Evolutionary conservation across 1,140 invertebrate species (phyloP).

Genomic region (Melipona quadrifasciata): DNA sequence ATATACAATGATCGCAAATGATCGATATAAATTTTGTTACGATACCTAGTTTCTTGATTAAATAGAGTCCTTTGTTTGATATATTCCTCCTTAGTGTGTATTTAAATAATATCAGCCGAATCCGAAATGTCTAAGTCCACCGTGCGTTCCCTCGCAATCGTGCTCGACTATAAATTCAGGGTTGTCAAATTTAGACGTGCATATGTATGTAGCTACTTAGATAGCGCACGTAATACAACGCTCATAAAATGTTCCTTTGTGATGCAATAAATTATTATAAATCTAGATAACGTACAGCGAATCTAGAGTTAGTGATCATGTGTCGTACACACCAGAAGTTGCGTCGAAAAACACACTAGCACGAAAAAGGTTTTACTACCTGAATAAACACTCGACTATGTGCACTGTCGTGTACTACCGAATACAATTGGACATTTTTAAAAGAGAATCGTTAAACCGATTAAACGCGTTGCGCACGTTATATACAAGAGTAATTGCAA

Average conservation of each 20-base stretch:
- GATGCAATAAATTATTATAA: background rate
- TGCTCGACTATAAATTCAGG: background rate
- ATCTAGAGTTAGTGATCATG: background rate
- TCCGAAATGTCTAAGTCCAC: background rate
- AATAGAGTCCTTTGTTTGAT: background rate
- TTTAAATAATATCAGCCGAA: background rate
- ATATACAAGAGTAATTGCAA: background rate
- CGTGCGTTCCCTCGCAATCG: background rate
- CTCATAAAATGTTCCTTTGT: background rate
- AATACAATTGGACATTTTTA: background rate
- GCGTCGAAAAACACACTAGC: conserved; percentile 12
- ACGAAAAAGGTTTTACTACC: background rate
- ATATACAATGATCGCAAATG: background rate
- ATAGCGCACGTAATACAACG: background rate
- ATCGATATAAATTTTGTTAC: background rate
- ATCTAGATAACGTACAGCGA: background rate
- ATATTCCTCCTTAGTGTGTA: too few relatives aligned
- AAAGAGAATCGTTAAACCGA: background rate
- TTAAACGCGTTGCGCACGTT: background rate
- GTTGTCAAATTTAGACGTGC: background rate
- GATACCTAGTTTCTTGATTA: background rate
- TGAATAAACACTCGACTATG: background rate
- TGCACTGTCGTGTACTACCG: background rate
- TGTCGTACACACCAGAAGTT: background rate
- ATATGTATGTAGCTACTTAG: background rate